These are phyloP conservation scores for Eustalomyia histrio DNA, from an alignment of 2,888 invertebrate genomes.

Conservation along the genomic window DNA sequence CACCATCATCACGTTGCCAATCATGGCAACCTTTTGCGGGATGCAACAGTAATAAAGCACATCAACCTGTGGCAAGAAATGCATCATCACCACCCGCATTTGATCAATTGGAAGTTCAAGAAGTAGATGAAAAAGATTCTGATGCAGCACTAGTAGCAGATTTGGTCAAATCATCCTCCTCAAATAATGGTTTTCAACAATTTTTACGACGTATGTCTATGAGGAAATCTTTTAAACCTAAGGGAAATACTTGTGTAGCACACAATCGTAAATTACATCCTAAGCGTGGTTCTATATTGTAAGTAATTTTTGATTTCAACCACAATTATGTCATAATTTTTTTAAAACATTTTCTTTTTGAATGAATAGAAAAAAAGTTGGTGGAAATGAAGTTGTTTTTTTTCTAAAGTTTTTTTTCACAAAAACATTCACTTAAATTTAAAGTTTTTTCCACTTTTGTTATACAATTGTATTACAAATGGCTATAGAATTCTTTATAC, in stretches of 20 bases:
- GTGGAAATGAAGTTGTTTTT: neutral
- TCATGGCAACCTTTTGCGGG: conserved; percentile 75
- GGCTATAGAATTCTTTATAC: neutral
- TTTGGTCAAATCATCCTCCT: conserved; percentile 37
- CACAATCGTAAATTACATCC: conserved; percentile 69
- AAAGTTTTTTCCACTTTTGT: neutral
- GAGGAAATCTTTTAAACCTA: conserved; percentile 75
- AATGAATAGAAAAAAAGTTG: neutral
- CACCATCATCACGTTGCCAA: conserved; percentile 70
- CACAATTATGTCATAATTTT: neutral
- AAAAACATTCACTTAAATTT: neutral
- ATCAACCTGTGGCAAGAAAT: conserved; percentile 80
- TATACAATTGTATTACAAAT: neutral
- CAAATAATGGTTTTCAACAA: conserved; percentile 75
- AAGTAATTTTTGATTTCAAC: conserved; percentile 61
- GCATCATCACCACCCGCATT: conserved; percentile 80
- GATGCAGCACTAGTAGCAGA: conserved; percentile 47
- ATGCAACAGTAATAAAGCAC: conserved; percentile 60
- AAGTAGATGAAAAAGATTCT: conserved; percentile 42
- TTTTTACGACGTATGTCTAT: conserved; percentile 79
- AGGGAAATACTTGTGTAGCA: conserved; percentile 16
- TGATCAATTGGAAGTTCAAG: conserved; percentile 31
- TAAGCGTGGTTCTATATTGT: conserved; percentile 78
- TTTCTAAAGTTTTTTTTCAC: neutral
- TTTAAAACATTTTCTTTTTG: neutral